Conservation (phyloP, 64 coral and sea anemone genomes). For the Platygyra sinensis region DNA sequence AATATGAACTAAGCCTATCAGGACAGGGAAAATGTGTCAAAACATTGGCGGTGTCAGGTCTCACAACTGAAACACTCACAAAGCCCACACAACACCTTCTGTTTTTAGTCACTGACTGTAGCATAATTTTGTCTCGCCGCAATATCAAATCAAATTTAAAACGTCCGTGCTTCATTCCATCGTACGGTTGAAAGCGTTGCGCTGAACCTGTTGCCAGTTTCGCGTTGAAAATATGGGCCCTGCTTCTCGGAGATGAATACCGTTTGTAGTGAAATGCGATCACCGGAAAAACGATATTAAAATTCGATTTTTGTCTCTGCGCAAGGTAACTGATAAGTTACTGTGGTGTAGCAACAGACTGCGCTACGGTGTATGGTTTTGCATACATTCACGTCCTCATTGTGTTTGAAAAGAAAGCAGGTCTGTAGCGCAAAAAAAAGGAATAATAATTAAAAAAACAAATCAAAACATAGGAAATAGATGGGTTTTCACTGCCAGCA, state of each 20-base stretch:
- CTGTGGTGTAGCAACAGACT: neutral
- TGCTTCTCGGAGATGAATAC: neutral
- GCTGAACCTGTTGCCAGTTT: constrained; percentile 2
- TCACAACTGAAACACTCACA: constrained; percentile 9
- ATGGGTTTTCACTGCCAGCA: neutral
- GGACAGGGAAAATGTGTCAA: constrained; percentile 12
- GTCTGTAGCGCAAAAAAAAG: neutral
- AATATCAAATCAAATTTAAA: constrained; percentile 20
- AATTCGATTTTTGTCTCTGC: constrained; percentile 8
- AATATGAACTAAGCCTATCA: constrained; percentile 22
- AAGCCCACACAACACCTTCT: neutral
- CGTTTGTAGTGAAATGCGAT: constrained; percentile 27
- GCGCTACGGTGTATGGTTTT: neutral
- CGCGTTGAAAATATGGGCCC: constrained; percentile 22
- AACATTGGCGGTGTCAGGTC: constrained; percentile 17
- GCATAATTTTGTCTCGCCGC: constrained; percentile 7
- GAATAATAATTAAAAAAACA: neutral
- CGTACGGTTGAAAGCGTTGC: neutral
- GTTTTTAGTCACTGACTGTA: constrained; percentile 38
- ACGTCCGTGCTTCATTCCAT: neutral
- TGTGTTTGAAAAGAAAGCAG: neutral
- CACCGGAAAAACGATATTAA: constrained; percentile 30
- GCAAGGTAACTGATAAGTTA: neutral
- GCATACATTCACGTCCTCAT: neutral
- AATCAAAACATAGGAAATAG: neutral